Evolutionary conservation across 2,113 vertebrate species (phyloP).

Genomic region (Tachysurus fulvidraco): DNA sequence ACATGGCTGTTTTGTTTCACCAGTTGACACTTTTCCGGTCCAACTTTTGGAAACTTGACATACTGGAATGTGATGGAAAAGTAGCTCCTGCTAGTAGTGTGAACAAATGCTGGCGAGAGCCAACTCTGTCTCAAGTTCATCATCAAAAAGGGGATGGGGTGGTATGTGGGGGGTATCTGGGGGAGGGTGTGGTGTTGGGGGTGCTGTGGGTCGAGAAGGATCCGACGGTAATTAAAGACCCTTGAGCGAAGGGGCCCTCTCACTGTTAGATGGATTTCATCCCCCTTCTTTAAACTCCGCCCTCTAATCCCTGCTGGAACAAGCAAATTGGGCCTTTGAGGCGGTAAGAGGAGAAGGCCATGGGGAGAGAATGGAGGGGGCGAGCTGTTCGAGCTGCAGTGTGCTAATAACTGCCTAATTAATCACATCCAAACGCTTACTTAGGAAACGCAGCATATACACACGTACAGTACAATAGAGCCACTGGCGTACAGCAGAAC

Average conservation of each 20-base stretch:
- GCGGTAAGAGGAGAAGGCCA: constrained; percentile 60
- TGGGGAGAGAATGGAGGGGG: constrained; percentile 24
- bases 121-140: constrained; percentile 68
- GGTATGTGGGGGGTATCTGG: neutral
- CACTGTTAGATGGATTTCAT: constrained; percentile 63
- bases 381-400: constrained; percentile 30
- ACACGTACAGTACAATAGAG: constrained; percentile 31
- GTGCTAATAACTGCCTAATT: constrained; percentile 50
- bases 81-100: neutral
- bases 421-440: constrained; percentile 40
- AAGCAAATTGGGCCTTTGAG: constrained; percentile 77
- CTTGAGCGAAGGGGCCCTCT: constrained; percentile 64
- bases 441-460: constrained; percentile 18
- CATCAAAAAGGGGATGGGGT: constrained; percentile 46
- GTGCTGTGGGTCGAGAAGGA: constrained; percentile 31
- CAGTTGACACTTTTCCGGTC: neutral
- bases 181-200: constrained; percentile 24
- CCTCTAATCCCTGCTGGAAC: constrained; percentile 70
- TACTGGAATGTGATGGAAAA: neutral
- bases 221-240: constrained; percentile 71
- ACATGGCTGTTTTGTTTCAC: neutral
- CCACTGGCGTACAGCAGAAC: constrained; percentile 10
- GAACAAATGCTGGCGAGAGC: constrained; percentile 34
- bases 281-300: constrained; percentile 21
- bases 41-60: neutral